These are phyloP conservation scores for Vanessa atalanta DNA, from an alignment of 1,140 invertebrate species.

Conservation along the genomic window DNA sequence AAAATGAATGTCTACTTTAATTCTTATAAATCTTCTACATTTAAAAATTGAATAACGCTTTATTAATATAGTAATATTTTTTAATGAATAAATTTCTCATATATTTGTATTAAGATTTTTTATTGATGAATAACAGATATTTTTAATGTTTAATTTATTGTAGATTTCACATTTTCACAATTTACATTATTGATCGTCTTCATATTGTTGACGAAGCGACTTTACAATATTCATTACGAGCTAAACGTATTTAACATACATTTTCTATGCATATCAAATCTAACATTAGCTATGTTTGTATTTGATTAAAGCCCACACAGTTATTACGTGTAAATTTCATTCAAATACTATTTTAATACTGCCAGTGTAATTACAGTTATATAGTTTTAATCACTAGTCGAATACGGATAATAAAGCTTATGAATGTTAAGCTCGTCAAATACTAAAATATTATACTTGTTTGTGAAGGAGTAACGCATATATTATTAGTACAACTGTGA, in stretches of 20 bases:
- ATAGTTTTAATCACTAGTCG: constrained; percentile 28
- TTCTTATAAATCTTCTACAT: too few species aligned
- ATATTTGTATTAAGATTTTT: too few species aligned
- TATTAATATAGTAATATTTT: too few species aligned
- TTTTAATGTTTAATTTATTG: too few species aligned
- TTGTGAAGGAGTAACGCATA: constrained; percentile 45
- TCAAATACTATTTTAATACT: constrained; percentile 5
- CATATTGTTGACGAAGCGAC: neutral
- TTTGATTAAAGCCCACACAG: neutral
- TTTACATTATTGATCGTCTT: neutral
- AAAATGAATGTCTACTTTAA: too few species aligned
- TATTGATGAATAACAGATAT: too few species aligned
- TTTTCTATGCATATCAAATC: neutral
- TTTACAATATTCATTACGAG: neutral
- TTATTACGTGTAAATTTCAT: neutral
- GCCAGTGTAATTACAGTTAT: constrained; percentile 21
- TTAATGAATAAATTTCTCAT: too few species aligned
- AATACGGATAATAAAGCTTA: constrained; percentile 30
- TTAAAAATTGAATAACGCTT: too few species aligned
- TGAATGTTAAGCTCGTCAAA: constrained; percentile 37
- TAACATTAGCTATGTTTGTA: neutral
- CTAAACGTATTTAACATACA: neutral
- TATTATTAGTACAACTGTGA: constrained; percentile 40
- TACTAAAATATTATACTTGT: constrained; percentile 41
- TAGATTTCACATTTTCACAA: too few species aligned